Evolutionary conservation across 2,888 invertebrate genomes (phyloP).

Genomic region (Clunio marinus): DNA sequence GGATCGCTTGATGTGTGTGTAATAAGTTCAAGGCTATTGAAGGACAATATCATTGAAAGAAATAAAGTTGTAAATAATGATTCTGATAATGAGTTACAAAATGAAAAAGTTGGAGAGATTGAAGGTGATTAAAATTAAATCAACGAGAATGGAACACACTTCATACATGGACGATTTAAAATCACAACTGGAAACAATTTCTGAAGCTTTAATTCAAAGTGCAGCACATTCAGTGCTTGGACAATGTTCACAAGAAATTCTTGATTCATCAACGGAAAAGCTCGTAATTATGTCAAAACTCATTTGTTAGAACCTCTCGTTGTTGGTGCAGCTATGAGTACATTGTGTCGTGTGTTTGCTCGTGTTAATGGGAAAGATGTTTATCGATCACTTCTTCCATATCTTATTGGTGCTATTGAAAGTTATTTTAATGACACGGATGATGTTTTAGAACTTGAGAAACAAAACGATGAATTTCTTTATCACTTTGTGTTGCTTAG

Average conservation of each 20-base stretch:
- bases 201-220: constrained; percentile 66
- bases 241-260: constrained; percentile 64
- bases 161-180: constrained; percentile 54
- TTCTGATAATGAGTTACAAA: constrained; percentile 42
- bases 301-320: constrained; percentile 79
- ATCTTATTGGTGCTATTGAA: constrained; percentile 63
- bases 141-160: constrained; percentile 61
- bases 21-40: too few relatives aligned
- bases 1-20: constrained; percentile 64
- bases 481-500: constrained; percentile 72
- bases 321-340: constrained; percentile 74
- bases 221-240: constrained; percentile 65
- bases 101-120: constrained; percentile 43
- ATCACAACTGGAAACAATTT: constrained; percentile 65
- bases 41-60: too few relatives aligned
- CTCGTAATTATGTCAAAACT: constrained; percentile 68
- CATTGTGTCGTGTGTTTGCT: constrained; percentile 63
- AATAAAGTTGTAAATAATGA: not conserved
- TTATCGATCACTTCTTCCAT: constrained; percentile 67
- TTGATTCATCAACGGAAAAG: constrained; percentile 66
- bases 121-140: constrained; percentile 58
- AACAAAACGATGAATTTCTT: constrained; percentile 70
- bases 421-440: constrained; percentile 61
- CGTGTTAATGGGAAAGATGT: constrained; percentile 66
- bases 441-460: constrained; percentile 67